phyloP scores from a whole-genome alignment of 2,113 vertebrate species.

The Cathartes aura region DNA sequence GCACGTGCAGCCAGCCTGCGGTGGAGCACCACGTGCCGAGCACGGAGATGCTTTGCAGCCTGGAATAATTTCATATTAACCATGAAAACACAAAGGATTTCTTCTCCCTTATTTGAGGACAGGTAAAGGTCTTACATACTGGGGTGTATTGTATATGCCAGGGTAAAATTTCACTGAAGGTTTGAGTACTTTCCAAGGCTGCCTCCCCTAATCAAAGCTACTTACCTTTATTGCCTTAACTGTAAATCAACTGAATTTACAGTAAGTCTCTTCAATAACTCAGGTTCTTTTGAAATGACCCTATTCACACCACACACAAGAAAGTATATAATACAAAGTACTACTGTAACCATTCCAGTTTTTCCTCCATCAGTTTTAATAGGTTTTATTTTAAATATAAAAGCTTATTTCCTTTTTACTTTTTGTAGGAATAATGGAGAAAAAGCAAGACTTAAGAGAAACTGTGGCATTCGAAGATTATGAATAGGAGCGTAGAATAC shows the following conservation, averaged over 20 bases:
- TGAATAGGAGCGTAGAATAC: not conserved
- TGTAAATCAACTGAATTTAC: not conserved
- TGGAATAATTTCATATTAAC: not conserved
- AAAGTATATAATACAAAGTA: not conserved
- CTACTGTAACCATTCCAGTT: not conserved
- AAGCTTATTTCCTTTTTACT: not conserved
- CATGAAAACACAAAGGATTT: not conserved
- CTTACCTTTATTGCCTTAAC: not conserved
- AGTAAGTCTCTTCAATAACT: not conserved
- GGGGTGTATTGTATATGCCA: not conserved
- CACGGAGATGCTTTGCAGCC: not conserved
- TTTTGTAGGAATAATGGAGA: not conserved
- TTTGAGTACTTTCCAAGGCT: not conserved
- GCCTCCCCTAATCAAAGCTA: not conserved
- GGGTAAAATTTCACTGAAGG: not conserved
- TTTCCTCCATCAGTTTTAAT: not conserved
- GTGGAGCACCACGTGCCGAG: not conserved
- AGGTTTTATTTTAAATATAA: not conserved
- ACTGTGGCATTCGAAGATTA: not conserved
- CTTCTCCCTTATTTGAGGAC: not conserved
- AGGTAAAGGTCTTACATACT: not conserved
- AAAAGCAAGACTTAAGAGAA: not conserved
- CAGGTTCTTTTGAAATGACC: not conserved
- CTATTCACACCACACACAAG: not conserved
- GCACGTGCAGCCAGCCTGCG: not conserved